A percentile compares a stretch with the other conserved stretches of the same genome.
Evolutionary conservation across 2,113 vertebrate genomes (phyloP).

Genomic region (Mastomys natalensis): DNA sequence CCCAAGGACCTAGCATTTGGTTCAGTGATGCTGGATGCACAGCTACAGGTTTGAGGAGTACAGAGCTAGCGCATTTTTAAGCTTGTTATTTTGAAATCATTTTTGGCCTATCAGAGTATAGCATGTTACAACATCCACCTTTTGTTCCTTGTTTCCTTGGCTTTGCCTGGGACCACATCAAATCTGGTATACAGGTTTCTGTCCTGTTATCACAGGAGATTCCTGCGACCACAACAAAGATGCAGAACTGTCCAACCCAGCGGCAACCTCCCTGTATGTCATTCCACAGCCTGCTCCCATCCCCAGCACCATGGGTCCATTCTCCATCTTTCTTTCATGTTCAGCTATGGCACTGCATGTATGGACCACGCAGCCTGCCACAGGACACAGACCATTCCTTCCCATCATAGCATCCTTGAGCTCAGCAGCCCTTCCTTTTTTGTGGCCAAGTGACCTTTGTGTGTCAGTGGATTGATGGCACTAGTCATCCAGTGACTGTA

Average conservation of each 20-base stretch:
- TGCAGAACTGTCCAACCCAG: accelerated
- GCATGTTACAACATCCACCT: neutral
- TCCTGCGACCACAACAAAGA: neutral
- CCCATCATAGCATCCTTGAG: accelerated
- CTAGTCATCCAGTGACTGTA: neutral
- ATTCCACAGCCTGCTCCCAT: accelerated
- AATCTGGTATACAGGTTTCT: neutral
- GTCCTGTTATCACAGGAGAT: accelerated
- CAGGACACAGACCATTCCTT: neutral
- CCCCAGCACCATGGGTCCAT: accelerated
- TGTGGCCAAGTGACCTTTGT: accelerated
- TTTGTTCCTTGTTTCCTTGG: neutral
- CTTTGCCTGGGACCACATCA: neutral
- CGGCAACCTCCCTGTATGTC: neutral
- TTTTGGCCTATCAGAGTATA: neutral
- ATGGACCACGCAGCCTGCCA: accelerated
- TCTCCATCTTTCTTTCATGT: accelerated
- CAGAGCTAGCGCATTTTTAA: neutral
- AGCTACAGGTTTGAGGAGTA: neutral
- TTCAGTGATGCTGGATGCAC: accelerated
- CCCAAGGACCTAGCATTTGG: neutral
- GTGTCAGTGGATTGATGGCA: neutral
- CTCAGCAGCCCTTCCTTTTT: neutral
- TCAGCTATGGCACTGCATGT: accelerated
- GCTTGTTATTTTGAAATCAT: neutral